Base-by-base conservation (phyloP, 2,113 vertebrate species). In the Meleagris gallopavo region DNA sequence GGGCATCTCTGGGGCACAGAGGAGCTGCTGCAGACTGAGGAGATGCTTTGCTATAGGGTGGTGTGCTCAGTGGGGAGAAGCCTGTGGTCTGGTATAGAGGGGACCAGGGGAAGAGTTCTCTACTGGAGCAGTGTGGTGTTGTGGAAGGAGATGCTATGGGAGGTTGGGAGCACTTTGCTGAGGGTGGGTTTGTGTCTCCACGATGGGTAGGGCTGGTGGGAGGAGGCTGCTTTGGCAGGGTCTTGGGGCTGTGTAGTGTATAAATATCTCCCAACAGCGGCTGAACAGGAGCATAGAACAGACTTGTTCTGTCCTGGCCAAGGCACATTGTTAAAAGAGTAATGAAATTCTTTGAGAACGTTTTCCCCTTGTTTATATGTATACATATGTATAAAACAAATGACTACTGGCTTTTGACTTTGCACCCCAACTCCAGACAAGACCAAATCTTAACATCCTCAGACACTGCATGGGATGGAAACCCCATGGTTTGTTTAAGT, bases 11-110 rank as follows among this genome's bases (percentile, higher is more conserved):
- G 10, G 93, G 45, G 40, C 2, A 0, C 0, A 1, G 45, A 83
- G 72, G 15, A 77, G 29, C 10, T 0, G 0, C 7, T 24, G 66
- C 36, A 3, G 0, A 57, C 62, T 0, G 6, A 40, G 45, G 60
- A 94, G 32, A 38, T 72, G 32, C 36, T 66, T 61, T 79, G 5
- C 13, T 62, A 55, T 76, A 46, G 38, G 46, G 12, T 76, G 67
- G 25, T 83, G 75, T 78, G 34, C 38, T 79, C 6, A 2, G 54
- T 1, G 38, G 55, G 29, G 32, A 76, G 24, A 82, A 0, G 18
- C 29, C 38, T 29, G 22, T 0, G 1, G 40, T 24, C 78, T 91
- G 67, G 74, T n/a, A 30, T 1, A 16, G 25, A 62, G 22, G 16
- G 29, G 7, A 13, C 11, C 3, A 6, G 18, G 38, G 45, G 27